Evolutionary conservation across 2,113 vertebrate species (phyloP), one percentile per base, ranked within the genome.

Genomic region (Malurus cyaneus): DNA sequence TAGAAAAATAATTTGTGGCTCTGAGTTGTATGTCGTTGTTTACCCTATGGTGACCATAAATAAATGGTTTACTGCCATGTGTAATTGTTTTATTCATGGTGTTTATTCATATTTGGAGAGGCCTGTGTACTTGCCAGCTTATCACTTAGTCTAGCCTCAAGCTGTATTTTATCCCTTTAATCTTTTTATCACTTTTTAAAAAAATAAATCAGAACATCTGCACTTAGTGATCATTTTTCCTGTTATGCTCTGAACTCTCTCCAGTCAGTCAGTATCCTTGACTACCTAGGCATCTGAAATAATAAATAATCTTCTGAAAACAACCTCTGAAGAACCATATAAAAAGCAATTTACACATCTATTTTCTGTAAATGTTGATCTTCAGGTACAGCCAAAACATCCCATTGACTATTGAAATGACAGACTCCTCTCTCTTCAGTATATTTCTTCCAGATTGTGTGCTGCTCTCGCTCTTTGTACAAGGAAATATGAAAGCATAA

Each of bases 361-460:
- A 41, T 86, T 91, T 67, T 91, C 61, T 79, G 56, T 92, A 93
- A 83, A 87, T 61, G 70, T 42, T 92, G 86, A 80, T 95, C 52
- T 94, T 93, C 65, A 81, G 56, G 84, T 78, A 67, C 12, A 87
- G 69, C 72, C 86, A 78, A 79, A 94, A 73, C 64, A 87, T 78
- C 80, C 71, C 72, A 69, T 2, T 86, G 80, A 72, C 88, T 79
- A 21, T 64, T 79, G 85, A 89, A 92, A 84, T 67, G 31, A 77
- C 53, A 86, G 79, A 89, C 39, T 86, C 61, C 20, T 67, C 28
- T 42, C 47, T 84, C 23, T 84, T 44, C n/a, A 41, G 32, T 73
- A 12, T 88, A 54, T 92, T 73, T 94, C 66, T 86, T 89, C 54
- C 0, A 5, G 62, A 93, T 85, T 85, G 62, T 69, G 29, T 28